Evolutionary conservation across 2,113 vertebrate genomes (phyloP).

Genomic region (Athene noctua): DNA sequence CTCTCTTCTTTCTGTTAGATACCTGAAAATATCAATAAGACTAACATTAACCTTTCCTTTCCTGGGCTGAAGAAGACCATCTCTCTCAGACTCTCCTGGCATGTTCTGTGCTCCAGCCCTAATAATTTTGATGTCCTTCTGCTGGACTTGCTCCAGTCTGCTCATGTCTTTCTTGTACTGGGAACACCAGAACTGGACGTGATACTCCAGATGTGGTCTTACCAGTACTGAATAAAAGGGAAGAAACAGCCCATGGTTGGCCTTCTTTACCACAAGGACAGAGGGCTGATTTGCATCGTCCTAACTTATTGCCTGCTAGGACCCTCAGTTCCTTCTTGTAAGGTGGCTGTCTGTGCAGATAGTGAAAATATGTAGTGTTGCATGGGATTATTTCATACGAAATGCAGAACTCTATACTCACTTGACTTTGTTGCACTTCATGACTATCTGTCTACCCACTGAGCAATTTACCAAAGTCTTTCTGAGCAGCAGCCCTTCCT

Average conservation of each 20-base stretch:
- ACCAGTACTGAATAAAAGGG: not conserved
- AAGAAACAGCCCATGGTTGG: not conserved
- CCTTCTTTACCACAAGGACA: not conserved
- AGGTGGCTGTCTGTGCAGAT: not conserved
- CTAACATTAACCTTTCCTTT: not conserved
- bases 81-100: not conserved
- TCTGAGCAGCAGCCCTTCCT: not conserved
- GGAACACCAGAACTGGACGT: not conserved
- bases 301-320: not conserved
- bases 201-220: not conserved
- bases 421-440: not conserved
- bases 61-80: not conserved
- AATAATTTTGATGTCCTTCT: not conserved
- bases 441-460: not conserved
- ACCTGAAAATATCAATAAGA: not conserved
- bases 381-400: not conserved
- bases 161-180: not conserved
- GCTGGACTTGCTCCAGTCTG: not conserved
- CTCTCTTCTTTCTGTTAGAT: not conserved
- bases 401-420: not conserved
- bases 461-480: not conserved
- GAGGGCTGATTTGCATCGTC: not conserved
- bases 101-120: not conserved
- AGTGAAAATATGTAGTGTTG: too few relatives aligned
- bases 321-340: not conserved